Evolutionary conservation across 2,888 invertebrate genomes (phyloP), one percentile per base, ranked within the genome.

Genomic region (Tinea pellionella): DNA sequence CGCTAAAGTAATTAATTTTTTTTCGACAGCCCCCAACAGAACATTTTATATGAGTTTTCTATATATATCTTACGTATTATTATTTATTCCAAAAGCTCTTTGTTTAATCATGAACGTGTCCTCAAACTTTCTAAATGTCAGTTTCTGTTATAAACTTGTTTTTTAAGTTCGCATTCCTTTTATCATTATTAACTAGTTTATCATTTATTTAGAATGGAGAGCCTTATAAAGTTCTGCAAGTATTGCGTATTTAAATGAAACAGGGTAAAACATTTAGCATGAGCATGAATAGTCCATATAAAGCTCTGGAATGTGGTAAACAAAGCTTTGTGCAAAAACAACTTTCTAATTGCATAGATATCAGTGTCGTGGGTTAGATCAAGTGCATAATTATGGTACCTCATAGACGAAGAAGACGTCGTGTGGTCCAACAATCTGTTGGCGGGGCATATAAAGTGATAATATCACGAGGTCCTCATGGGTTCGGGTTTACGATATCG

Each of bases 401-500:
- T 64, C 86, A 86, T 65, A 72, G 86, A 60, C 73, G 86, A 63
- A 77, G 86, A 71, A 77, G 86, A 63, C 79, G 86, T 53, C 73
- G 86, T 51, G 80, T 79, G 51, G 80, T 75, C 56, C 66, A 29
- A n/a, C 37, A 83, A 61, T 73, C 75, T 15, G 73, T 83, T 64
- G 79, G 78, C 62, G 92, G 94, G 41, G 92, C 95, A 63, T 90
- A 94, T 64, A 92, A 93, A 32, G 94, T 97, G 60, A 95, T 97
- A 70, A 92, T 98, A 47, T 90, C 92, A 8, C 89, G 97, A 64
- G 96, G 97, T 2, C 90, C 91, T 62, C 94, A 94, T 63, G 96
- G 97, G 2, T 98, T 96, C 75, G 98, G 98, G n/a, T 98, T 98
- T 75, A 98, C 98, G 18, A 97, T 98, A 72, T 97, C 97, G 1